Evolutionary conservation across 2,888 invertebrate species (phyloP), one percentile per base, ranked within the genome.

Genomic region (Gymnocheta viridis): DNA sequence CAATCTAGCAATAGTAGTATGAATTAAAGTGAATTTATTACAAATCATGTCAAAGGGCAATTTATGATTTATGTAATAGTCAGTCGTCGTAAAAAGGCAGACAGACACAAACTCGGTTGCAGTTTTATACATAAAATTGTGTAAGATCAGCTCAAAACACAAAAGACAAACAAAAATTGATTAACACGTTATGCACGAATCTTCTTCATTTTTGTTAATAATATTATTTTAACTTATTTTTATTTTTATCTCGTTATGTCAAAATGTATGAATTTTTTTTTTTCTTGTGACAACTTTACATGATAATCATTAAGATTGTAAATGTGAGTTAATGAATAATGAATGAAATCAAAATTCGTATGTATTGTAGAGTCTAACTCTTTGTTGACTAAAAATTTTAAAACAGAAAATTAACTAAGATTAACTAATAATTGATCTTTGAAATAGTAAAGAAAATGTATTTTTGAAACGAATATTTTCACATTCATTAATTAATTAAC

Each of bases 31-130:
- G 67, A 74, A 82, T 78, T 76, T 80, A 83, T 76, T 83, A 80
- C 83, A 84, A 77, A 80, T 77, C 72, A 73, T 84, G 83, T 84
- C 83, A 84, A 84, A 84, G 83, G 80, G 83, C 83, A 76, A 80
- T 77, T 80, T 80, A 24, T 69, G 67, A 60, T 74, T 81, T 81
- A 81, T 73, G 58, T 58, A 80, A 80, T 22, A 41, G 51, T 32
- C 62, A 41, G 62, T 44, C 5, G 62, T 44, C 5, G 12, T 44
- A 62, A 41, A 56, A 56, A 24, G 32, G 22, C 12, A 19, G 38
- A 22, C 2, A n/a, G 2, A 32, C 27, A 29, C n/a, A 38, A 24
- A 64, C 35, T 56, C 47, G 35, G 22, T 64, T 22, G 29, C 27
- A 35, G 10, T 47, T 19, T 58, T 49, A n/a, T n/a, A n/a, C 5